Evolutionary conservation across 1,140 invertebrate species (phyloP), one percentile per base, ranked within the genome.

Genomic region (Drosophila miranda): DNA sequence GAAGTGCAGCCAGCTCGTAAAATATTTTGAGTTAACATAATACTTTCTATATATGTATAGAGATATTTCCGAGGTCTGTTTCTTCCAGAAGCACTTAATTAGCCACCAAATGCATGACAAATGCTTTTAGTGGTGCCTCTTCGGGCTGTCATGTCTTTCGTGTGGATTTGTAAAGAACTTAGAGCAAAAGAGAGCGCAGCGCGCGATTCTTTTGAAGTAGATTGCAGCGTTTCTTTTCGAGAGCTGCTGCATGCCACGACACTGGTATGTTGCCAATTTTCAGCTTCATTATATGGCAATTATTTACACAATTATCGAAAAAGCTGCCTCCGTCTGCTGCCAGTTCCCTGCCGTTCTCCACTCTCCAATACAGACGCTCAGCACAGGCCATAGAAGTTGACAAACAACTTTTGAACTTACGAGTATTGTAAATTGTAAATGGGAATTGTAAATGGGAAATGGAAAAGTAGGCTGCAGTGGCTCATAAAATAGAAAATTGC

Each of bases 61-160:
- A 57, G 28, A 44, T 38, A 38, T 80, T 58, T 43, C 42, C 44
- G 51, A 76, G 30, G 57, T 60, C 52, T 53, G 48, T 49, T 46
- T 48, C 28, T 8, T n/a, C 44, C 28, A 14, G 55, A 19, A 49
- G 61, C 45, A 48, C 49, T 83, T 64, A 79, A 84, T 73, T 67
- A 68, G 72, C 59, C 60, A 21, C 13, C 11, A 50, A 60, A 86
- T 73, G 58, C 76, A 76, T 83, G 80, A 83, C 80, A 83, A 83
- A 83, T 86, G 66, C 46, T 80, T 49, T 68, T 64, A 86, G 86
- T 86, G 81, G 57, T 63, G 79, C 68, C 55, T 30, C 6, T 13
- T 38, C 11, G 23, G 46, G 23, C 21, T 71, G 56, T 57, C 43
- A 30, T 14, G 38, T 68, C 44, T 54, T 34, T 34, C 38, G 2